Conservation (phyloP, 2,113 vertebrate species). For the Anguilla japonica region DNA sequence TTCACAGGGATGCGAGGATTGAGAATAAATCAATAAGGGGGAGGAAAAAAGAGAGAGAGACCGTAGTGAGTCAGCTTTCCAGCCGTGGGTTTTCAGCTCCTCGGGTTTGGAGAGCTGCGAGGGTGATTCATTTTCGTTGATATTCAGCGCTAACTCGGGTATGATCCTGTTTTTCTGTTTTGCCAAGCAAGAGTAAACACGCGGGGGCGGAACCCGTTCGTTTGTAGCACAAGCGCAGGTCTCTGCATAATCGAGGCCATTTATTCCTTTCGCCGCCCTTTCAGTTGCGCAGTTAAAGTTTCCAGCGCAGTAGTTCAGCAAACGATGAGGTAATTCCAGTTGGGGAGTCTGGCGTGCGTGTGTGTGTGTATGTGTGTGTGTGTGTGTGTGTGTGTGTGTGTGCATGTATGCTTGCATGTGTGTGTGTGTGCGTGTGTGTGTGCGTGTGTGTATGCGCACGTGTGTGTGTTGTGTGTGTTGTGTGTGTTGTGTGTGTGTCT, state of each 20-base stretch:
- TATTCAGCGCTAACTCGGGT: constrained; percentile 53
- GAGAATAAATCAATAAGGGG: constrained; percentile 57
- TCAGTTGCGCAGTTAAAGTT: constrained; percentile 44
- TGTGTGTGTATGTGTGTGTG: constrained; percentile 51
- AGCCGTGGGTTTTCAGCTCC: constrained; percentile 42
- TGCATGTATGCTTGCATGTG: constrained; percentile 34
- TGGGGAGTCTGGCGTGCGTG: neutral
- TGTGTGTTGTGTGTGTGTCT: constrained; percentile 12
- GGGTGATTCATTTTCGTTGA: constrained; percentile 55
- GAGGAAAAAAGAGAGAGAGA: constrained; percentile 25
- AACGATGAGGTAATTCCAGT: constrained; percentile 34
- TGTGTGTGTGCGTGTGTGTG: constrained; percentile 8
- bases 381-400: constrained; percentile 35
- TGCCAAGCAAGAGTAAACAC: constrained; percentile 28
- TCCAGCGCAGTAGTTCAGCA: constrained; percentile 36
- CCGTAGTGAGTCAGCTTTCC: constrained; percentile 60
- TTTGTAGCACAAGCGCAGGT: constrained; percentile 45
- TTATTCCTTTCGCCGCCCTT: constrained; percentile 16
- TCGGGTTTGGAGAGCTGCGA: constrained; percentile 44
- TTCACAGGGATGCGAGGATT: constrained; percentile 44
- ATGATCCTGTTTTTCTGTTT: constrained; percentile 27
- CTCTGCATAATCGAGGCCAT: constrained; percentile 37
- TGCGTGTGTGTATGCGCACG: neutral
- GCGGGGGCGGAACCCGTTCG: constrained; percentile 20
- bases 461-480: neutral